A percentile compares a stretch with the other conserved stretches of the same genome.
Conservation (phyloP, 1,140 invertebrate genomes). For the Leptopilina clavipes region DNA sequence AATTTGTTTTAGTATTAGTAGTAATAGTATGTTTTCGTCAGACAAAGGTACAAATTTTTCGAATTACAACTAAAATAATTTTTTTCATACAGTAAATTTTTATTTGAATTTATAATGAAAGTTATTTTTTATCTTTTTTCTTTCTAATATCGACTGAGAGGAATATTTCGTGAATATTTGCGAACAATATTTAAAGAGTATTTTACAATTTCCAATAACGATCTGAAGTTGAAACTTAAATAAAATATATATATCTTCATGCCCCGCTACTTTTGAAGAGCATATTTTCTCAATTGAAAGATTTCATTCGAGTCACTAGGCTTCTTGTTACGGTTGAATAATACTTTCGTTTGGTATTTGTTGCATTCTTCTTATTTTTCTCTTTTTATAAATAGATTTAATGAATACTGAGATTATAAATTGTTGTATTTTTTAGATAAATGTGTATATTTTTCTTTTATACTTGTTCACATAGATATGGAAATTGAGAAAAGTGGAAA, state of each 20-base stretch:
- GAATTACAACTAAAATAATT: no score
- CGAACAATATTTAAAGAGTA: background rate
- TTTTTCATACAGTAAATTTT: no score
- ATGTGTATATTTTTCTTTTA: background rate
- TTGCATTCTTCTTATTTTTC: background rate
- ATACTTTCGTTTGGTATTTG: background rate
- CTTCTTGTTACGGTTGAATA: background rate
- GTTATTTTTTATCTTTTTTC: background rate
- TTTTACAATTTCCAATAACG: background rate
- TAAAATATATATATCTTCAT: background rate
- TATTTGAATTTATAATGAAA: no score
- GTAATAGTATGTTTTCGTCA: no score
- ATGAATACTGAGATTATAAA: background rate
- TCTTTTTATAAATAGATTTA: background rate
- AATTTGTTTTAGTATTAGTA: no score
- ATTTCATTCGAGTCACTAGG: background rate
- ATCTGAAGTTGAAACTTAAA: background rate
- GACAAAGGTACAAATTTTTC: no score
- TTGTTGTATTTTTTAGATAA: background rate
- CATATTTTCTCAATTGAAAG: slow-evolving; percentile 6
- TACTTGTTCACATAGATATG: background rate
- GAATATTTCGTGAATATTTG: no score
- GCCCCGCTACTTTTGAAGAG: background rate
- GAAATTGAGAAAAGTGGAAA: background rate
- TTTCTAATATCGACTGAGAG: background rate